Evolutionary conservation across 2,888 invertebrate genomes (phyloP), one percentile per base, ranked within the genome.

Genomic region (Choreutis nemorana): DNA sequence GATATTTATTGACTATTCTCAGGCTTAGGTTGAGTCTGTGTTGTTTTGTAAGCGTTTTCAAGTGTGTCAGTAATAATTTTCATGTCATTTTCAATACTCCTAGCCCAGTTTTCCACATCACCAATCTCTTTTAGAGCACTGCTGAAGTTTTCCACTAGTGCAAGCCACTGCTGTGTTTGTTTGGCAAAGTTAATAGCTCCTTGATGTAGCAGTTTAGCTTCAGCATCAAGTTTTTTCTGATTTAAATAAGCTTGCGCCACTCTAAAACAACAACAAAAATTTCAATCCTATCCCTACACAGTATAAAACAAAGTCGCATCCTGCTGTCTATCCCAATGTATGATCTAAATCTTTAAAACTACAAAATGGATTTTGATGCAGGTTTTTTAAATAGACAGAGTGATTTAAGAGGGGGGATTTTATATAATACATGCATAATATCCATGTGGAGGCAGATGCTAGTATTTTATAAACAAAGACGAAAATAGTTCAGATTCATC

Each of bases 171-270:
- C 41, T 94, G 90, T 0, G 97, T 97, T 66, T 98, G 97, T 67
- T 96, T 96, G 0, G 94, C 88, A 78, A 99, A 96, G 57, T 94
- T 94, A 3, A 91, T 87, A 4, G 97, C 95, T 52, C 96, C 97
- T 36, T 89, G 87, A 52, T 98, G 97, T 28, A 99, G 77, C 41
- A 94, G 89, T 60, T 98, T 97, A 1, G 97, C 97, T 80, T 99
- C 99, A 2, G 94, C 91, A 70, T 99, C 98, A 30, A 99, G 78
- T 52, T 97, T 90, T 64, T 97, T 97, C 66, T 99, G 98, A 65
- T 99, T 99, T 23, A 97, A 81, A 64, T 99, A 99, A 0, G 99
- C 98, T 73, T 97, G 97, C 0, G 98, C 96, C 3, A 98, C 97
- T 7, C 97, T 94, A 67, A 39, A 79, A 73, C 14, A 16, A 13